These are phyloP conservation scores for Protonemura montana DNA, from an alignment of 2,888 invertebrate genomes.

Conservation along the genomic window DNA sequence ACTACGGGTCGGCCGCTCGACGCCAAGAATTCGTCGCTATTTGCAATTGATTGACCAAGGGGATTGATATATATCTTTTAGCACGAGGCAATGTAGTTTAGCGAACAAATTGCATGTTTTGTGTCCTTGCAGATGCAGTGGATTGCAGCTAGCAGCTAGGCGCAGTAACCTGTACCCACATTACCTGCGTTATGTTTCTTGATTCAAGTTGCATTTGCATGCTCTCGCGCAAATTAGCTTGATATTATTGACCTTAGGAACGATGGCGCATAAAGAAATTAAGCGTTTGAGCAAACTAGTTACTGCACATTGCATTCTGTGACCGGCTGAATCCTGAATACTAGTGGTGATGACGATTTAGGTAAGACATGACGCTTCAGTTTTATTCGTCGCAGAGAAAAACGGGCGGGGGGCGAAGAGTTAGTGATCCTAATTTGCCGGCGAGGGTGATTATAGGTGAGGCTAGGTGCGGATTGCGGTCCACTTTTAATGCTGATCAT, in stretches of 20 bases:
- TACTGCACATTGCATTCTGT: neutral
- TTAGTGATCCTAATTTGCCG: neutral
- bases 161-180: slow-evolving; percentile 13
- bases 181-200: neutral
- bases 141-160: neutral
- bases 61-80: neutral
- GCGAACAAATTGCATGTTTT: neutral
- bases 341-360: too few relatives aligned
- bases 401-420: too few relatives aligned
- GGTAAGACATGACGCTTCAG: too few relatives aligned
- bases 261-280: slow-evolving; percentile 10
- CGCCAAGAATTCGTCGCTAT: too few relatives aligned
- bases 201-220: slow-evolving; percentile 23
- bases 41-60: too few relatives aligned
- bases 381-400: too few relatives aligned
- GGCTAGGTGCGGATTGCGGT: slow-evolving; percentile 7
- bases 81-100: neutral
- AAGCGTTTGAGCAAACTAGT: neutral
- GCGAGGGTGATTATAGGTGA: neutral
- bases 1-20: neutral
- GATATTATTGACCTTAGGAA: slow-evolving; percentile 25
- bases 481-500: slow-evolving; percentile 9
- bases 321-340: too few relatives aligned
- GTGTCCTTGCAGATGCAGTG: neutral
- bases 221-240: neutral